A percentile compares a stretch with the other conserved stretches of the same genome.
phyloP scores from a whole-genome alignment of 2,113 vertebrate genomes.

The Pardalotus punctatus region DNA sequence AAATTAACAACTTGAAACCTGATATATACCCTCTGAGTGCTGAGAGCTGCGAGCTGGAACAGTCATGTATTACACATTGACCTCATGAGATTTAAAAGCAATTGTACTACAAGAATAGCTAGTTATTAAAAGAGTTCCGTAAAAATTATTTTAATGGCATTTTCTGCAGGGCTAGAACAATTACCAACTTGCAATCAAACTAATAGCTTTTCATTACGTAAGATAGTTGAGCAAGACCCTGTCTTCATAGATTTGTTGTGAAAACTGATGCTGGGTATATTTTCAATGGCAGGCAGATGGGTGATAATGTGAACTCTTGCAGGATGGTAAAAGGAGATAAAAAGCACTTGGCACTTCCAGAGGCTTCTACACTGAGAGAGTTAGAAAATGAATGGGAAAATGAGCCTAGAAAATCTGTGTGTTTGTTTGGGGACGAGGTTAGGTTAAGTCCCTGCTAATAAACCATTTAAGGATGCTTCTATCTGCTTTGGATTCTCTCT shows the following conservation, averaged over 20 bases:
- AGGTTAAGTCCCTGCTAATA: neutral
- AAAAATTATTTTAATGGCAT: constrained; percentile 50
- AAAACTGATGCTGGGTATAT: neutral
- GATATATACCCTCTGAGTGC: constrained; percentile 21
- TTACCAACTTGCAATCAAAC: constrained; percentile 30
- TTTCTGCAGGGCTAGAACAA: constrained; percentile 22
- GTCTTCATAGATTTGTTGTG: neutral
- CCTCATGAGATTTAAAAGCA: constrained; percentile 41
- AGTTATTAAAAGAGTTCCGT: constrained; percentile 43
- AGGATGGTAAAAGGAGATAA: neutral
- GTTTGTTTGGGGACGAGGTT: neutral
- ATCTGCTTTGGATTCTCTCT: neutral
- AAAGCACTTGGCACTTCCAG: neutral
- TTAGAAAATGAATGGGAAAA: neutral
- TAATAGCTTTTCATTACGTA: constrained; percentile 58
- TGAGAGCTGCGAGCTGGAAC: constrained; percentile 37
- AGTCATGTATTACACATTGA: constrained; percentile 17
- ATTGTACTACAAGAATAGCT: constrained; percentile 47
- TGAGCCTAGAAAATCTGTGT: neutral
- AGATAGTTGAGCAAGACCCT: neutral
- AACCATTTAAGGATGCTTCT: neutral
- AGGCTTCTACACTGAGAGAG: neutral
- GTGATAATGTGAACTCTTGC: neutral
- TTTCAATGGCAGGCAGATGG: neutral
- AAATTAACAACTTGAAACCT: constrained; percentile 55